phyloP scores from a whole-genome alignment of 2,797 vertebrate species.

The Liparis tanakae region DNA sequence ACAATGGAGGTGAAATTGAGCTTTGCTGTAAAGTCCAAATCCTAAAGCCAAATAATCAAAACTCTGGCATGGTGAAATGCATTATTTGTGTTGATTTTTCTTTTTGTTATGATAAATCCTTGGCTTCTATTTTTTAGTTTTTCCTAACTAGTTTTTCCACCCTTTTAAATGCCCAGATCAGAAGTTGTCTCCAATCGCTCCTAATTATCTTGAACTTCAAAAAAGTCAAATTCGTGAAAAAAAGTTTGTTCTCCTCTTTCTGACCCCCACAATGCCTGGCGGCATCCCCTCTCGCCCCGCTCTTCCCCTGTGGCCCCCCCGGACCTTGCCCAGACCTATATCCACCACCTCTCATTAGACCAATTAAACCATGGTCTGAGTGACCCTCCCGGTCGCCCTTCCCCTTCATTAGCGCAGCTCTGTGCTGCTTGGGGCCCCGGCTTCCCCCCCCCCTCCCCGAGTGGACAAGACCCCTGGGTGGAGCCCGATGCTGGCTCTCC shows the following conservation, averaged over 20 bases:
- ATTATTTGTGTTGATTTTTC: conserved; percentile 1
- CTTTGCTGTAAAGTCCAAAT: conserved; percentile 39
- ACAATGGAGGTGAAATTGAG: conserved; percentile 36
- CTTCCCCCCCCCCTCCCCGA: conserved; percentile 55
- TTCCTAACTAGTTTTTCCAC: conserved; percentile 30
- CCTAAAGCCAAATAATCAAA: conserved; percentile 59
- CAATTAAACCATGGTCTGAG: conserved; percentile 69
- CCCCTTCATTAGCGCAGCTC: conserved; percentile 68
- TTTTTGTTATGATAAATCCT: conserved; percentile 40
- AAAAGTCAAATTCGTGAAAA: conserved; percentile 30
- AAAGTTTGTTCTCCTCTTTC: conserved; percentile 28
- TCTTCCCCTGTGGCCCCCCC: conserved; percentile 42
- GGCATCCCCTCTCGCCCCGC: conserved; percentile 37
- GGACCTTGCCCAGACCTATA: conserved; percentile 54
- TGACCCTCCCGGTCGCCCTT: conserved; percentile 58
- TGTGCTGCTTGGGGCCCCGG: conserved; percentile 40
- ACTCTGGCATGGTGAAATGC: conserved; percentile 39
- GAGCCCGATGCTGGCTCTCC: conserved; percentile 44
- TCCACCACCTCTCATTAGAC: conserved; percentile 70
- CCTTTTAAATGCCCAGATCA: conserved; percentile 10
- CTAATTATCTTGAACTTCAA: conserved; percentile 6
- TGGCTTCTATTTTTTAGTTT: conserved; percentile 35
- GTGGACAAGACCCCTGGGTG: conserved; percentile 75
- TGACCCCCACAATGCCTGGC: conserved; percentile 46
- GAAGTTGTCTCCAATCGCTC: conserved; percentile 1